Conservation (phyloP, 2,797 vertebrate genomes). For the Crotalus adamanteus region DNA sequence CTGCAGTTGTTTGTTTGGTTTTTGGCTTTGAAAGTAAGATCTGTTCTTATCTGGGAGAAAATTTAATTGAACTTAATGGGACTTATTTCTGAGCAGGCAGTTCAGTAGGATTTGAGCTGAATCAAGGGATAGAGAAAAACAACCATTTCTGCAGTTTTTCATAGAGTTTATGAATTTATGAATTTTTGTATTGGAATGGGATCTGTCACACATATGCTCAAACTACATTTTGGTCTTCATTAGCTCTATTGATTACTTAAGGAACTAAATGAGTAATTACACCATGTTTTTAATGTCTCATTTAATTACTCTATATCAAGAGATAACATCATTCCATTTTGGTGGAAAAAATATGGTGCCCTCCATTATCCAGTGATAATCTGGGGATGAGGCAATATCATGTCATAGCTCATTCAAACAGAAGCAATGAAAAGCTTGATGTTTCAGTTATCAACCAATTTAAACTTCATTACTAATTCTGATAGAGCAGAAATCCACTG, state of each 20-base stretch:
- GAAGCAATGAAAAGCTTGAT: not conserved
- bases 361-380: not conserved
- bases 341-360: not conserved
- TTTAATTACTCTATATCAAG: not conserved
- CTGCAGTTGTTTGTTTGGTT: not conserved
- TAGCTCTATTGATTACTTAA: not conserved
- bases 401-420: not conserved
- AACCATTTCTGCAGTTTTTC: not conserved
- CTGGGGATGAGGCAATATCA: not conserved
- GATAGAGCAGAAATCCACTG: not conserved
- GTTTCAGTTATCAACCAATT: not conserved
- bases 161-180: too few species aligned
- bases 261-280: not conserved
- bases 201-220: not conserved
- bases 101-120: not conserved
- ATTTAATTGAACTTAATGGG: not conserved
- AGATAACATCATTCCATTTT: not conserved
- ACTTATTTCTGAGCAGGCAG: not conserved
- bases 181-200: not conserved
- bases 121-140: not conserved
- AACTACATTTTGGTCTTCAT: not conserved
- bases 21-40: not conserved
- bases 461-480: not conserved
- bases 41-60: not conserved
- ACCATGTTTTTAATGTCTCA: not conserved